These are phyloP conservation scores for Bombus confusus DNA, from an alignment of 1,140 invertebrate genomes.

Conservation along the genomic window DNA sequence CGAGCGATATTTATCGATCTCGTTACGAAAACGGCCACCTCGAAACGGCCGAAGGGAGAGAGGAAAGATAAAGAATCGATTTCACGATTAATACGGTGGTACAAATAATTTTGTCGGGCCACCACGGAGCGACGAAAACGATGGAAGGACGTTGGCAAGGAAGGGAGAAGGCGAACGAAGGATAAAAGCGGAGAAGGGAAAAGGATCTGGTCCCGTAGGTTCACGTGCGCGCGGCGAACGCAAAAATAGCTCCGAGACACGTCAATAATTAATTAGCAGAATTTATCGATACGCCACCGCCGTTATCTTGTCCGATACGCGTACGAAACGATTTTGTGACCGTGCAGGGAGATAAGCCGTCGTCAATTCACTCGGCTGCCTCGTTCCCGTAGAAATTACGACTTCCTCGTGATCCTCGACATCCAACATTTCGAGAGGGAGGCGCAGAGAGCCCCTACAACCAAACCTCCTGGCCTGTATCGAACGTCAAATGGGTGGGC, in stretches of 20 bases:
- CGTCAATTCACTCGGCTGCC: constrained; percentile 68
- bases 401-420: constrained; percentile 69
- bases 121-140: neutral
- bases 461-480: constrained; percentile 51
- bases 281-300: constrained; percentile 76
- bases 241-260: constrained; percentile 73
- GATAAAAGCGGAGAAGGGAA: neutral
- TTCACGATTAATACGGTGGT: neutral
- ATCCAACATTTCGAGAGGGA: constrained; percentile 62
- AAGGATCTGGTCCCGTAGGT: constrained; percentile 38
- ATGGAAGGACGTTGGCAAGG: neutral
- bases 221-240: constrained; percentile 67
- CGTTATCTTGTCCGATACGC: constrained; percentile 77
- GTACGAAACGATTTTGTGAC: constrained; percentile 69
- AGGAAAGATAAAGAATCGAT: neutral
- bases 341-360: constrained; percentile 70
- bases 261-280: constrained; percentile 80
- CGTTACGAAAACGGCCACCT: too few relatives aligned
- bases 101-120: neutral
- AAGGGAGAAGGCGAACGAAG: neutral
- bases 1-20: too few relatives aligned
- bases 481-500: constrained; percentile 53
- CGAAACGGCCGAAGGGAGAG: neutral
- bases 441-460: constrained; percentile 39
- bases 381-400: constrained; percentile 70